Conservation (phyloP, 2,113 vertebrate species). For the Rhadina sibilatrix region DNA sequence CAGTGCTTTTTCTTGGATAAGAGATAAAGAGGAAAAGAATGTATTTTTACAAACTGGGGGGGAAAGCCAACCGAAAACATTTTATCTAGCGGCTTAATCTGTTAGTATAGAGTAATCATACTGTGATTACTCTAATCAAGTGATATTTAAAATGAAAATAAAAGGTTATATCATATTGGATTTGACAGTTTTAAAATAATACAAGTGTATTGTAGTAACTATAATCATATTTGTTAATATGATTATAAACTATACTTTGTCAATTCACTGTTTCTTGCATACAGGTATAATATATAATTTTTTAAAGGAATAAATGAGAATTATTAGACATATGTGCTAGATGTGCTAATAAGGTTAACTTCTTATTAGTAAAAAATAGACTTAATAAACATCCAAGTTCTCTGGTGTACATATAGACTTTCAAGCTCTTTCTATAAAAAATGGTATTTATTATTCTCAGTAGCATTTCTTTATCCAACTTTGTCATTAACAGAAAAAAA, state of each 20-base stretch:
- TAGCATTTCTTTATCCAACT: not conserved
- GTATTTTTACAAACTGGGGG: not conserved
- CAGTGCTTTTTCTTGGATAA: not conserved
- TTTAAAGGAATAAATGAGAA: not conserved
- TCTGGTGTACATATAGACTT: not conserved
- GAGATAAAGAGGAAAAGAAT: not conserved
- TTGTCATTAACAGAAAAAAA: not conserved
- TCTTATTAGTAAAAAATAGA: not conserved
- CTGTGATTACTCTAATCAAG: no score
- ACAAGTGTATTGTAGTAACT: not conserved
- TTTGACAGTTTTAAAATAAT: not conserved
- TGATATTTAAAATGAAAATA: not conserved
- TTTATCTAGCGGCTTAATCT: not conserved
- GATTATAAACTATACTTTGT: not conserved
- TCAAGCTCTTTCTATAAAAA: not conserved
- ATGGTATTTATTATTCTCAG: not conserved
- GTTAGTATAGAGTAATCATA: not conserved
- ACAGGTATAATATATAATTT: not conserved
- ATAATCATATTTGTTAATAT: not conserved
- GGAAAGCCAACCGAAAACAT: not conserved
- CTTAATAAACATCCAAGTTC: not conserved
- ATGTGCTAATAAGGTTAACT: not conserved
- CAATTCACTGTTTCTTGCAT: not conserved
- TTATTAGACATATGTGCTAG: not conserved
- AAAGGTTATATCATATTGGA: not conserved